Evolutionary conservation across 1,140 invertebrate species (phyloP).

Genomic region (Penaeus chinensis): DNA sequence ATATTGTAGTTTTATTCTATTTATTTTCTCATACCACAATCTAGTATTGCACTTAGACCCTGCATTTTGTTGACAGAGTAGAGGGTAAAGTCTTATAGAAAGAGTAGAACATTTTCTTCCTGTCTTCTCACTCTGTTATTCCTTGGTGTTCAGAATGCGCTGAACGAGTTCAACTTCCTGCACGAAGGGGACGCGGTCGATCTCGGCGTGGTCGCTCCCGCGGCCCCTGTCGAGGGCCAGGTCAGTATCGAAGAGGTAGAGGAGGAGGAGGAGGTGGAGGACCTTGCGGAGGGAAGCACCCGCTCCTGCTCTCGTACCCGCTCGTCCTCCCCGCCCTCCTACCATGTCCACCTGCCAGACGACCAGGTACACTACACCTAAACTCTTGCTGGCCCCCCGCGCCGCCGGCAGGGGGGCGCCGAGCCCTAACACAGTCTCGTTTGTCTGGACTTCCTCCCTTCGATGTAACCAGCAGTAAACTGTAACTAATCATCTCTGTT

Average conservation of each 20-base stretch:
- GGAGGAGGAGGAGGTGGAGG: constrained; percentile 74
- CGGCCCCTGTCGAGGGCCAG: constrained; percentile 78
- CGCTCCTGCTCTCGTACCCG: constrained; percentile 17
- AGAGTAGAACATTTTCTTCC: constrained; percentile 37
- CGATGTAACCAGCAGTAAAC: no score
- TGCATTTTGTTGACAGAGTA: constrained; percentile 10
- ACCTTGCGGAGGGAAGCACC: constrained; percentile 16
- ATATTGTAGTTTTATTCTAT: neutral
- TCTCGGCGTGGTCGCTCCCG: constrained; percentile 64
- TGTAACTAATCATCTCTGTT: no score
- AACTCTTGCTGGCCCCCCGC: neutral
- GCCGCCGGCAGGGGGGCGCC: neutral
- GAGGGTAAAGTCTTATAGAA: constrained; percentile 15
- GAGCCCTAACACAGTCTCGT: neutral
- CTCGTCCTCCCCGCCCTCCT: constrained; percentile 57
- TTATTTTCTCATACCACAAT: neutral
- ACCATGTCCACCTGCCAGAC: constrained; percentile 62
- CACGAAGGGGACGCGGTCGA: constrained; percentile 73
- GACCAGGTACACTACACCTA: constrained; percentile 58
- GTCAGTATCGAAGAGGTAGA: constrained; percentile 78
- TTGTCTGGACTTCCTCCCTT: neutral
- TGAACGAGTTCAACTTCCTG: constrained; percentile 89
- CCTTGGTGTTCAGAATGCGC: constrained; percentile 79
- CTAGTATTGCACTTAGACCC: no score
- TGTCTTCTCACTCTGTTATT: constrained; percentile 35